A percentile compares a stretch with the other conserved stretches of the same genome.
phyloP scores from a whole-genome alignment of 2,113 vertebrate species.

The Benitochromis conjunctus region DNA sequence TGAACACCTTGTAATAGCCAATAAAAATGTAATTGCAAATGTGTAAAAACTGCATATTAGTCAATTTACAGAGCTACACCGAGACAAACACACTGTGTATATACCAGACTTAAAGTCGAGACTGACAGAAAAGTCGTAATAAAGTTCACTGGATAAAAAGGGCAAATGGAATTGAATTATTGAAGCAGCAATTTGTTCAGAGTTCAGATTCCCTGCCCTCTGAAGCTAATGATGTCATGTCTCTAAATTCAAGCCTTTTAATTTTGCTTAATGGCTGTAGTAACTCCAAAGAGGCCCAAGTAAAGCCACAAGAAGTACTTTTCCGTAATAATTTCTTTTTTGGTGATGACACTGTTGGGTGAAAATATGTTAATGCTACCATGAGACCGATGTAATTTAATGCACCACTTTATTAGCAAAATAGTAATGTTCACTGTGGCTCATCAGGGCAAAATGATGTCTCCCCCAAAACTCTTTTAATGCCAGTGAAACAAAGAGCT shows the following conservation, averaged over 20 bases:
- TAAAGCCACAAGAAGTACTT: conserved; percentile 21
- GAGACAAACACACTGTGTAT: neutral
- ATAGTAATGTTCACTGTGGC: conserved; percentile 18
- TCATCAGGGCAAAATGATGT: conserved; percentile 12
- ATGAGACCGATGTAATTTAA: conserved; percentile 16
- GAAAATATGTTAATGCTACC: conserved; percentile 39
- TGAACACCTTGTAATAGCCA: neutral
- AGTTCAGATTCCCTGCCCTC: conserved; percentile 50
- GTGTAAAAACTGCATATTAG: neutral
- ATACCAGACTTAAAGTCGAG: neutral
- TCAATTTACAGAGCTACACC: neutral
- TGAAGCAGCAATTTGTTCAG: conserved; percentile 51
- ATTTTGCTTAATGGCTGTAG: conserved; percentile 50
- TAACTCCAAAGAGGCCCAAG: conserved; percentile 7
- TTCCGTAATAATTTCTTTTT: conserved; percentile 17
- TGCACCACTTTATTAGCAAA: conserved; percentile 41
- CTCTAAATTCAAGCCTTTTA: conserved; percentile 45
- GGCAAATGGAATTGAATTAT: conserved; percentile 53
- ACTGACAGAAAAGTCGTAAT: conserved; percentile 30
- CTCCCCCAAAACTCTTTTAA: neutral
- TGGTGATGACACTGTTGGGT: conserved; percentile 33
- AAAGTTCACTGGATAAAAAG: conserved; percentile 52
- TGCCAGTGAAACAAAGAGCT: neutral
- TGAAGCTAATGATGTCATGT: conserved; percentile 43
- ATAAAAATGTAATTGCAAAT: neutral